Conservation (phyloP, 92 coral and sea anemone genomes). For the Muricea muricata region DNA sequence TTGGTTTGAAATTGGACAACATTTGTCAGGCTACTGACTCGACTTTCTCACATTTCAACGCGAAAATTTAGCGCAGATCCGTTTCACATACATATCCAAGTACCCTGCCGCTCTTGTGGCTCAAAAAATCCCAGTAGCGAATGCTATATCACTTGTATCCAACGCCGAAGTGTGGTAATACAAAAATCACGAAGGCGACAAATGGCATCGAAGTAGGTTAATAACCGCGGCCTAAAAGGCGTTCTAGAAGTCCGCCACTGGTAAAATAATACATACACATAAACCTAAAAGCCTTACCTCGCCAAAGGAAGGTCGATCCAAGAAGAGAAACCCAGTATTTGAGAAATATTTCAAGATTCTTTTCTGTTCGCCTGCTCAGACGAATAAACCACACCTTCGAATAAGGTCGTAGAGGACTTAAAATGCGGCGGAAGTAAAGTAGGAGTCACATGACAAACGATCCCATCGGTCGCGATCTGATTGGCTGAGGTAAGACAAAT, state of each 20-base stretch:
- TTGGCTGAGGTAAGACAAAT: conserved; percentile 22
- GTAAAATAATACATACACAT: not conserved
- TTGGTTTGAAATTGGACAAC: not conserved
- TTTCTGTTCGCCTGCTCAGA: conserved; percentile 15
- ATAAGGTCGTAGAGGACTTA: conserved; percentile 34
- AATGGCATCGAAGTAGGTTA: not conserved
- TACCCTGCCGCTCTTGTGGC: not conserved
- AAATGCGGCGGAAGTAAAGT: conserved; percentile 33
- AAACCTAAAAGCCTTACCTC: conserved; percentile 17
- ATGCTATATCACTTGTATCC: not conserved
- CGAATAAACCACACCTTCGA: conserved; percentile 53
- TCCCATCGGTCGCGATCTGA: conserved; percentile 6
- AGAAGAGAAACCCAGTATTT: not conserved
- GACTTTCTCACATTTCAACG: not conserved
- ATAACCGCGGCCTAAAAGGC: not conserved
- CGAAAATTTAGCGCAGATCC: not conserved
- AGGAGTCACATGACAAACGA: conserved; percentile 17
- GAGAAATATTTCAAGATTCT: not conserved
- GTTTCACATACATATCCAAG: not conserved
- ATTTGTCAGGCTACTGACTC: not conserved
- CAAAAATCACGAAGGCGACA: not conserved
- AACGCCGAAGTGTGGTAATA: not conserved
- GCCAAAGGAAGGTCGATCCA: not conserved
- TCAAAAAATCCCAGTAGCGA: not conserved
- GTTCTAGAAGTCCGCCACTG: not conserved